A percentile compares a stretch with the other conserved stretches of the same genome.
These are phyloP conservation scores for Tetragnatha montana DNA, from an alignment of 2,888 invertebrate genomes.

Conservation along the genomic window DNA sequence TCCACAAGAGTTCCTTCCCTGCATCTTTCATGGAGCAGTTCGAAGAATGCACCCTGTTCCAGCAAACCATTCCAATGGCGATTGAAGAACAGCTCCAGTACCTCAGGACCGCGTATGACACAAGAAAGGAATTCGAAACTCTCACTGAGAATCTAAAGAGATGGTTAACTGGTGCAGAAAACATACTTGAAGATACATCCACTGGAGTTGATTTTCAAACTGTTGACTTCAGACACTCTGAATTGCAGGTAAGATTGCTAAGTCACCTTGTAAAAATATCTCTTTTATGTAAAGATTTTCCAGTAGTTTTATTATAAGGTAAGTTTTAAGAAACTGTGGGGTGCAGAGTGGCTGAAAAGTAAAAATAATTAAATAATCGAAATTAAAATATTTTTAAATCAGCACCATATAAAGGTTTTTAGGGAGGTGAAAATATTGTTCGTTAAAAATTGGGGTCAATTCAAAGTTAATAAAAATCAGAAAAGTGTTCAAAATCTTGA, in stretches of 20 bases:
- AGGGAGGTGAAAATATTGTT: too few species aligned
- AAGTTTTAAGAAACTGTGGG: too few species aligned
- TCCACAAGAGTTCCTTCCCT: slow-evolving; percentile 81
- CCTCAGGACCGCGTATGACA: slow-evolving; percentile 81
- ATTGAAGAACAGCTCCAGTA: slow-evolving; percentile 88
- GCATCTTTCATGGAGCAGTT: slow-evolving; percentile 88
- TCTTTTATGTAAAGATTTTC: too few species aligned
- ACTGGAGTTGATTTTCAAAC: slow-evolving; percentile 93
- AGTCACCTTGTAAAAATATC: too few species aligned
- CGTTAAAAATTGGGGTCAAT: too few species aligned
- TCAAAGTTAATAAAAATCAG: too few species aligned
- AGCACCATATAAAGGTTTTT: too few species aligned
- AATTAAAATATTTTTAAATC: too few species aligned
- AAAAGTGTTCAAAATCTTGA: neutral
- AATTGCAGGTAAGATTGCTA: slow-evolving; percentile 47
- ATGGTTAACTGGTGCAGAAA: slow-evolving; percentile 62
- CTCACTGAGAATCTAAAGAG: slow-evolving; percentile 45
- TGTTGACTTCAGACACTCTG: slow-evolving; percentile 78
- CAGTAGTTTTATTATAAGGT: too few species aligned
- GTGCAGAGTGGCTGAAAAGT: too few species aligned
- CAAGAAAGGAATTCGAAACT: slow-evolving; percentile 61
- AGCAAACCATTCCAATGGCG: slow-evolving; percentile 86
- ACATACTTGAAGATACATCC: slow-evolving; percentile 80
- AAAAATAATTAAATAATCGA: too few species aligned
- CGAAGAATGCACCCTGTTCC: slow-evolving; percentile 87